Evolutionary conservation across 1,140 invertebrate genomes (phyloP).

Genomic region (Anoplolepis gracilipes): DNA sequence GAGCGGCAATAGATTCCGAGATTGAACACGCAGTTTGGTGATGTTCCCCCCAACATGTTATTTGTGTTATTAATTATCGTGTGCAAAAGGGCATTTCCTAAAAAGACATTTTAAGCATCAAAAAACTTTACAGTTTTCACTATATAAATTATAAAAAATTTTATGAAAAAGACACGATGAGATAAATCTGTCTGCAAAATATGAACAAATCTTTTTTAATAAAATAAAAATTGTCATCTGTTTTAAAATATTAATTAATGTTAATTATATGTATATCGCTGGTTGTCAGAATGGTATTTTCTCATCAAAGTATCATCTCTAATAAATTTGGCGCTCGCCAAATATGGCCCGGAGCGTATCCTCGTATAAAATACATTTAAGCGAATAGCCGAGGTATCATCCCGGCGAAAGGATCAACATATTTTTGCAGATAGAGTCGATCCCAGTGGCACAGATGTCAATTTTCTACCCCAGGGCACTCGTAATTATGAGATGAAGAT

Average conservation of each 20-base stretch:
- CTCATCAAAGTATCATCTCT: not conserved
- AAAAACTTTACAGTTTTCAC: not conserved
- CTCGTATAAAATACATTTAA: slow-evolving; percentile 40
- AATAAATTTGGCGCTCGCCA: not conserved
- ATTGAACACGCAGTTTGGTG: slow-evolving; percentile 22
- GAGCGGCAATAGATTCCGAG: slow-evolving; percentile 7
- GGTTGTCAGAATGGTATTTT: not conserved
- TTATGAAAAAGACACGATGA: not conserved
- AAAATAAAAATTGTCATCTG: not conserved
- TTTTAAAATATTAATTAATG: not conserved
- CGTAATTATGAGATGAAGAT: slow-evolving; percentile 71
- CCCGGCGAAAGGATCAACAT: slow-evolving; percentile 26
- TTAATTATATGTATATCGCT: not conserved
- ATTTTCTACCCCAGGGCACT: slow-evolving; percentile 62
- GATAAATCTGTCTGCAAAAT: not conserved
- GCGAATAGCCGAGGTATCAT: not conserved
- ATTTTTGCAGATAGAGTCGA: slow-evolving; percentile 24
- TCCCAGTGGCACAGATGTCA: slow-evolving; percentile 56
- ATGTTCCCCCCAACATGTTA: not conserved
- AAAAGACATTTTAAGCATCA: not conserved
- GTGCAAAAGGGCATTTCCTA: not conserved
- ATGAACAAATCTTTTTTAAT: not conserved
- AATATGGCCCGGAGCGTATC: not conserved
- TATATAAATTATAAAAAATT: slow-evolving; percentile 12
- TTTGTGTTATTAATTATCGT: slow-evolving; percentile 27